phyloP scores from a whole-genome alignment of 2,888 invertebrate genomes.

The Aporophyla lueneburgensis region DNA sequence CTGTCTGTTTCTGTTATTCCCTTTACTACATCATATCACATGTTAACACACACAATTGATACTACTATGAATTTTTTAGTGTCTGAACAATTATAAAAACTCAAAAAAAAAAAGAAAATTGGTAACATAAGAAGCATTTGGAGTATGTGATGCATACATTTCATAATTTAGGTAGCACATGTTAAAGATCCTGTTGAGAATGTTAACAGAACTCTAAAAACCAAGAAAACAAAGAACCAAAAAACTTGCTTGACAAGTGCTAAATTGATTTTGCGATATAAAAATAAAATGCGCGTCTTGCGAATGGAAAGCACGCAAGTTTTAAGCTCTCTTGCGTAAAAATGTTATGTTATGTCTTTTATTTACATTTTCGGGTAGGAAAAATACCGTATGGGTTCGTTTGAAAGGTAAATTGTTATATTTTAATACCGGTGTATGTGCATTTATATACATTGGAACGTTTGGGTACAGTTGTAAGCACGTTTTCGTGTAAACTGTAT shows the following conservation, averaged over 20 bases:
- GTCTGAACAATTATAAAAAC: too few relatives aligned
- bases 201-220: background rate
- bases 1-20: too few relatives aligned
- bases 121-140: background rate
- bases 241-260: constrained; percentile 4
- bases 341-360: constrained; percentile 29
- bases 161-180: too few relatives aligned
- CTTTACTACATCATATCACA: background rate
- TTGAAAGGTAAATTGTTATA: background rate
- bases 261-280: constrained; percentile 19
- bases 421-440: constrained; percentile 13
- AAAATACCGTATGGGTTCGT: constrained; percentile 21
- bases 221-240: background rate
- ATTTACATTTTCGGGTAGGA: constrained; percentile 7
- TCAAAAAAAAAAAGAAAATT: too few relatives aligned
- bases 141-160: background rate
- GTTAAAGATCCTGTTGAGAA: background rate
- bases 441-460: background rate
- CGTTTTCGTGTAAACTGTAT: background rate
- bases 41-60: too few relatives aligned
- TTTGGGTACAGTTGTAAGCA: constrained; percentile 7
- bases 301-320: constrained; percentile 1
- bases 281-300: constrained; percentile 16
- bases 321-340: constrained; percentile 21
- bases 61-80: too few relatives aligned